Base-by-base conservation (phyloP, 2,888 invertebrate genomes). In the Cyaniris semiargus region DNA sequence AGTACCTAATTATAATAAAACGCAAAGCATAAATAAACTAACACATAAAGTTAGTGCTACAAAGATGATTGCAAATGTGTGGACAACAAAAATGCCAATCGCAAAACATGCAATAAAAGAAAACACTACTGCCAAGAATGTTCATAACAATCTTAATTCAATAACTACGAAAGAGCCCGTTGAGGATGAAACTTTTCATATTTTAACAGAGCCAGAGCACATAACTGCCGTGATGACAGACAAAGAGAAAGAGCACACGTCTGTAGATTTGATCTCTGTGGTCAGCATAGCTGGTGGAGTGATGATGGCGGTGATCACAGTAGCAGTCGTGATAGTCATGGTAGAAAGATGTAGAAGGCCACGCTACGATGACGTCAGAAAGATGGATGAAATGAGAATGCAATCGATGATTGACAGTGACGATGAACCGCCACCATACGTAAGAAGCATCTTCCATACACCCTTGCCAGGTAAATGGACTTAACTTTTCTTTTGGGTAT, bases 201-300 rank as follows among this genome's bases (percentile, higher is more conserved):
- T 94, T 91, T 94, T 94, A 87, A 94, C 94, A 92, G 94, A 94
- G 82, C 94, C 94, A 80, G 94, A 94, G 86, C 94, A 94, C 85
- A 94, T 94, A 80, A 94, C 94, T 18, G 94, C 94, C 76, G 92
- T 94, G 70, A 92, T 94, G 89, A 92, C 87, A 80, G 94, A 93
- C 23, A 94, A 90, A 81, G 91, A 87, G 60, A 87, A 86, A 77
- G 91, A 92, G 38, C 88, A 86, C 78, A 85, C 88, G 0, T 91
- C 94, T 76, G 86, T 93, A 79, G 91, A 93, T 83, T 86, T 94
- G 76, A 86, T 94, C 82, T 94, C 94, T 58, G 92, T 94, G 78
- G 88, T 94, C 83, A 92, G 94, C 83, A 94, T 95, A 83, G 94
- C 91, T 34, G 94, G 94, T 78, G 94, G 94, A 18, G 89, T 94